Evolutionary conservation across 1,140 invertebrate genomes (phyloP).

Genomic region (Rhyacophila brunnea): DNA sequence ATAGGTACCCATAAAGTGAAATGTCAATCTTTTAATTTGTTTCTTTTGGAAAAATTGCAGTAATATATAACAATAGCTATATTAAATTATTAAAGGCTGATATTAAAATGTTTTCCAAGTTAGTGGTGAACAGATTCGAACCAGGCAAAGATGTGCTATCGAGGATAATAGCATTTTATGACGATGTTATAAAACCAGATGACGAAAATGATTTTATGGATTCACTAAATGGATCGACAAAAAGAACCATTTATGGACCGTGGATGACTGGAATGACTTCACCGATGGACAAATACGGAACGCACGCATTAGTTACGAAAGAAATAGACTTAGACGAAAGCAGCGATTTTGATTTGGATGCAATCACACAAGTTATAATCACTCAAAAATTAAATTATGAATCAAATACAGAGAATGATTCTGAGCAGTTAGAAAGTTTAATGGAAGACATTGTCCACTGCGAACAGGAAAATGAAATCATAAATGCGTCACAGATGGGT

Average conservation of each 20-base stretch:
- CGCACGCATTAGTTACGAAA: conserved; percentile 43
- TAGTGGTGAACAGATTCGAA: conserved; percentile 48
- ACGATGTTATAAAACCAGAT: conserved; percentile 34
- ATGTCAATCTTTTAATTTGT: no score
- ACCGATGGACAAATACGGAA: conserved; percentile 39
- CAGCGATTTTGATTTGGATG: conserved; percentile 43
- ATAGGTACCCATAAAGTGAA: no score
- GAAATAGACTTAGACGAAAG: conserved; percentile 39
- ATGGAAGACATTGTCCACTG: no score
- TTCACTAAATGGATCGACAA: neutral
- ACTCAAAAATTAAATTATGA: no score
- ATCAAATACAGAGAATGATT: no score
- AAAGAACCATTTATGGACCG: conserved; percentile 38
- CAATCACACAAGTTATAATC: conserved; percentile 9
- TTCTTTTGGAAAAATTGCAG: no score
- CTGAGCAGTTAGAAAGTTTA: no score
- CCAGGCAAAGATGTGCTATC: conserved; percentile 42
- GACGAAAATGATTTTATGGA: no score
- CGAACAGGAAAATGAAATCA: no score
- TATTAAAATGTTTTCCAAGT: conserved; percentile 43
- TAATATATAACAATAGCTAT: no score
- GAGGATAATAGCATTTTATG: conserved; percentile 41
- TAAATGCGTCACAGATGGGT: no score
- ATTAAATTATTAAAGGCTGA: no score
- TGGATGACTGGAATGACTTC: conserved; percentile 42